Percentiles rank a stretch among this genome's conserved stretches.
phyloP scores from a whole-genome alignment of 2,888 invertebrate species.

The Ectobius pallidus region DNA sequence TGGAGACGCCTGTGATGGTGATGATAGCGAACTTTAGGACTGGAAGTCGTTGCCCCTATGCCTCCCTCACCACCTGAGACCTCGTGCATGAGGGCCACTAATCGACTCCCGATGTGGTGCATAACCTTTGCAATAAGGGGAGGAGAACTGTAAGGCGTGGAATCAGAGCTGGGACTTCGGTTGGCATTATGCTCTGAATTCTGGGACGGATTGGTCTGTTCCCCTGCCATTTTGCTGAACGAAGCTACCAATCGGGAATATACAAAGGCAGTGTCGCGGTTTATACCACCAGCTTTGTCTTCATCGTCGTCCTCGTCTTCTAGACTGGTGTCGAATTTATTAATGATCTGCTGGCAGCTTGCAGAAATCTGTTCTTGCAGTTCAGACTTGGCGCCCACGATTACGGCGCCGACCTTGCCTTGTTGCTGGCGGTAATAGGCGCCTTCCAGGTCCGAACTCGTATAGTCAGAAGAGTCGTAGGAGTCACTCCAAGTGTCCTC shows the following conservation, averaged over 20 bases:
- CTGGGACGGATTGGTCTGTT: not conserved
- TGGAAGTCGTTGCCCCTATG: slow-evolving; percentile 42
- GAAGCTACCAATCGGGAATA: slow-evolving; percentile 81
- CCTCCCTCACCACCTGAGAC: slow-evolving; percentile 74
- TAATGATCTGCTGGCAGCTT: slow-evolving; percentile 86
- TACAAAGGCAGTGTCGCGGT: slow-evolving; percentile 82
- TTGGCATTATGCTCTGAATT: slow-evolving; percentile 50
- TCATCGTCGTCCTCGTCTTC: slow-evolving; percentile 49
- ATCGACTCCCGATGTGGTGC: slow-evolving; percentile 86
- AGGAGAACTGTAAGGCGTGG: slow-evolving; percentile 71
- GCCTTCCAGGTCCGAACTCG: slow-evolving; percentile 80
- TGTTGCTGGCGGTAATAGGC: slow-evolving; percentile 51
- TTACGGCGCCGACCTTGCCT: slow-evolving; percentile 56
- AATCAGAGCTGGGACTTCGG: slow-evolving; percentile 56
- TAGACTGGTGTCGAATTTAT: slow-evolving; percentile 71
- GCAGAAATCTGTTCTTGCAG: slow-evolving; percentile 86
- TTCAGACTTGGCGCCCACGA: slow-evolving; percentile 57
- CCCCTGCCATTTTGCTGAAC: slow-evolving; percentile 69
- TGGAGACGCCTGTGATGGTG: slow-evolving; percentile 64
- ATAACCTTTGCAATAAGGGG: slow-evolving; percentile 89
- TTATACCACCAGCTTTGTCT: slow-evolving; percentile 57
- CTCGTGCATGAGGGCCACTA: slow-evolving; percentile 91
- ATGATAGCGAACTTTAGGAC: slow-evolving; percentile 43
- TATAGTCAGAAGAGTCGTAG: slow-evolving; percentile 91
- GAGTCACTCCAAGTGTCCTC: slow-evolving; percentile 95